Conservation (phyloP, 2,113 vertebrate species). For the Ciconia stormi region DNA sequence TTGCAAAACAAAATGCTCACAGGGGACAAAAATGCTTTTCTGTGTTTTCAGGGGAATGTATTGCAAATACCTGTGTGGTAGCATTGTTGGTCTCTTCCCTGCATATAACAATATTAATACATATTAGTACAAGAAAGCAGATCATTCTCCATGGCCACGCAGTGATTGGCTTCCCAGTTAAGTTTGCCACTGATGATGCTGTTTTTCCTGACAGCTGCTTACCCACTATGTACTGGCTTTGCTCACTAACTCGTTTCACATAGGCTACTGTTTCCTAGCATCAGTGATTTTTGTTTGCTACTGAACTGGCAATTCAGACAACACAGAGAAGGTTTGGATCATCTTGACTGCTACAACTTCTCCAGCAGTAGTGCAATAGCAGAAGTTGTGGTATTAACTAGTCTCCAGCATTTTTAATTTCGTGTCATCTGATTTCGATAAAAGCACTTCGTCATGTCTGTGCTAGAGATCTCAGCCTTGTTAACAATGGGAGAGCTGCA, state of each 20-base stretch:
- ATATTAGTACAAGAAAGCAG: background rate
- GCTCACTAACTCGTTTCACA: background rate
- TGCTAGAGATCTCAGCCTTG: background rate
- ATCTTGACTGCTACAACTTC: background rate
- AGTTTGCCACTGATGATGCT: background rate
- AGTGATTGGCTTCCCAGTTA: background rate
- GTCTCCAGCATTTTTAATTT: conserved; percentile 27
- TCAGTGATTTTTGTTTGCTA: conserved; percentile 34
- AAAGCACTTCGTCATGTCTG: conserved; percentile 10
- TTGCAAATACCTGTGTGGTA: background rate
- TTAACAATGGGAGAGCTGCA: conserved; percentile 9
- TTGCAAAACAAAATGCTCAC: background rate
- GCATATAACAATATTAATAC: background rate
- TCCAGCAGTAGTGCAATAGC: background rate
- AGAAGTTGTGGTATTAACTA: conserved; percentile 7
- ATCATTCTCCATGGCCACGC: background rate
- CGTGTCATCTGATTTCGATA: conserved; percentile 45
- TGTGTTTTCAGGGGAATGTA: background rate
- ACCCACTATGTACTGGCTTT: background rate
- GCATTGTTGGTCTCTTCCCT: background rate
- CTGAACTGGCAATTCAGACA: conserved; percentile 22
- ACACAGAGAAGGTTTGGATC: background rate
- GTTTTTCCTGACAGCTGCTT: background rate
- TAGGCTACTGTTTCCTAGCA: background rate
- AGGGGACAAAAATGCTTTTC: background rate